Conservation (phyloP, 2,797 vertebrate species). For the Eremophila alpestris region DNA sequence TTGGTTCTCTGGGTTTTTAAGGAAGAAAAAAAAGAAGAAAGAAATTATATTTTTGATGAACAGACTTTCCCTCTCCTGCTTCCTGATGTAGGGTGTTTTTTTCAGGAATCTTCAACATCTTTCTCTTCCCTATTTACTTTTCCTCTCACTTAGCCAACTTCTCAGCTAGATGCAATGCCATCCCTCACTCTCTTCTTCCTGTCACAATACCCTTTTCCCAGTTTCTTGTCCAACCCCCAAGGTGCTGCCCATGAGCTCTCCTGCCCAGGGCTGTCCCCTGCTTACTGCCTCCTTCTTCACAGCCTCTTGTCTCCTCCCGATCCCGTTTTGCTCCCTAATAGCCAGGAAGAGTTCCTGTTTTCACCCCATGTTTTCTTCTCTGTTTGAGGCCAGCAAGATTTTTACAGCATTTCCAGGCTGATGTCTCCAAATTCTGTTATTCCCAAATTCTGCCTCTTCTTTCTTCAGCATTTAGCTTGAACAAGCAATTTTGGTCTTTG, state of each 20-base stretch:
- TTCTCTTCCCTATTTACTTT: background rate
- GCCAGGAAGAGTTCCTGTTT: background rate
- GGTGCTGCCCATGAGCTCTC: background rate
- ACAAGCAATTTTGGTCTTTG: background rate
- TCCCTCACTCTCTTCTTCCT: background rate
- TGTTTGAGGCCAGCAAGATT: background rate
- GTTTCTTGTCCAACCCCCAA: background rate
- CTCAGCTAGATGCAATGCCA: background rate
- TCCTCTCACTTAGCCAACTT: background rate
- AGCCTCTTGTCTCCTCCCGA: accelerated
- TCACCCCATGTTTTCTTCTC: background rate
- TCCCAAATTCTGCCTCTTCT: background rate
- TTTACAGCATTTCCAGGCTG: background rate
- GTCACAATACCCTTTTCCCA: background rate
- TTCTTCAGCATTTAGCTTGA: background rate
- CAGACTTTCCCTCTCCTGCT: background rate
- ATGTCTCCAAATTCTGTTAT: background rate
- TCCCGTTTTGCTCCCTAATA: background rate
- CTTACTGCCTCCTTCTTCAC: background rate
- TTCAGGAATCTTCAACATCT: background rate
- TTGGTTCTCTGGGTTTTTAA: background rate
- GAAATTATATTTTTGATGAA: background rate
- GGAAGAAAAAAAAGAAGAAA: background rate
- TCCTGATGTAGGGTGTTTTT: background rate
- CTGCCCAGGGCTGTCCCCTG: background rate